A percentile compares a stretch with the other conserved stretches of the same genome.
phyloP scores from a whole-genome alignment of 2,888 invertebrate species.

The Itoplectis maculator region DNA sequence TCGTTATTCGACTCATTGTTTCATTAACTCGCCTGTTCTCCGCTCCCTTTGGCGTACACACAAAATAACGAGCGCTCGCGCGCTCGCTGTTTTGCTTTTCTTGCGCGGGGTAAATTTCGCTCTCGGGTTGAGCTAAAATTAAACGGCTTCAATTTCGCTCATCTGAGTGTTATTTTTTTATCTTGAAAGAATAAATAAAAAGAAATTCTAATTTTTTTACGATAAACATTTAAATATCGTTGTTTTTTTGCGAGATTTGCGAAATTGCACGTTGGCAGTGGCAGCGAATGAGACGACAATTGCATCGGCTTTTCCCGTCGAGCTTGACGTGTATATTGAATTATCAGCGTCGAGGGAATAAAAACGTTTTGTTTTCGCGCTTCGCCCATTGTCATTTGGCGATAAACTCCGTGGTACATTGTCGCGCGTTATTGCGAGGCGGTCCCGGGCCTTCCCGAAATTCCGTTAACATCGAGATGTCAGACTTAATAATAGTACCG shows the following conservation, averaged over 20 bases:
- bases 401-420: slow-evolving; percentile 46
- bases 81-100: slow-evolving; percentile 3
- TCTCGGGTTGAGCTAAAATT: background rate
- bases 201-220: too few relatives aligned
- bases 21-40: slow-evolving; percentile 54
- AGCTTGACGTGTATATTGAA: too few relatives aligned
- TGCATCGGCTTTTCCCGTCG: too few relatives aligned
- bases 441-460: slow-evolving; percentile 57
- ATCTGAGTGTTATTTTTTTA: too few relatives aligned
- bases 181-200: too few relatives aligned
- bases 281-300: too few relatives aligned
- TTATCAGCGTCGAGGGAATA: background rate
- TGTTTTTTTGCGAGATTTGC: too few relatives aligned
- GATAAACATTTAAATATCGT: too few relatives aligned
- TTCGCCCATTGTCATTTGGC: background rate
- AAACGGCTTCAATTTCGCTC: too few relatives aligned
- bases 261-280: too few relatives aligned
- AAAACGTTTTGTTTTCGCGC: background rate
- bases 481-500: slow-evolving; percentile 68
- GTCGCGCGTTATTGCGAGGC: slow-evolving; percentile 47
- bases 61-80: too few relatives aligned
- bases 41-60: too few relatives aligned
- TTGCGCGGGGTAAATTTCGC: background rate
- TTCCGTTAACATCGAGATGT: slow-evolving; percentile 65
- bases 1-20: slow-evolving; percentile 64